These are phyloP conservation scores for Philantomba maxwellii DNA, from an alignment of 2,113 vertebrate genomes.

Conservation along the genomic window DNA sequence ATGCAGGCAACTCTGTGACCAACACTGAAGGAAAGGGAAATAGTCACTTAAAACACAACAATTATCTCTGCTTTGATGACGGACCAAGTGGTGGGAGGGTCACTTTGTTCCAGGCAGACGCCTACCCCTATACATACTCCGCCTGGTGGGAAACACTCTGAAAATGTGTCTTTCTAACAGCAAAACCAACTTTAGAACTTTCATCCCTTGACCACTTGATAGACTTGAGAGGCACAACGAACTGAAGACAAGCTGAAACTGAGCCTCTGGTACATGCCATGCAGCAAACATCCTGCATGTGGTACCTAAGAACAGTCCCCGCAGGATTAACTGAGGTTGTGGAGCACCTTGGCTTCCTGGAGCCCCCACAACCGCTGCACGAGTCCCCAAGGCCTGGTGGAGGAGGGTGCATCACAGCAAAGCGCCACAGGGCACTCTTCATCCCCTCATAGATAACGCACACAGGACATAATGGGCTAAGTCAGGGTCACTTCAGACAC, in stretches of 20 bases:
- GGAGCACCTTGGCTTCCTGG: neutral
- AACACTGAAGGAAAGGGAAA: too few relatives aligned
- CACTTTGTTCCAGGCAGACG: neutral
- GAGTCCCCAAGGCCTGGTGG: neutral
- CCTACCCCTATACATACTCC: neutral
- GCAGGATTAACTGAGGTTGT: neutral
- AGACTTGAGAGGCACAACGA: neutral
- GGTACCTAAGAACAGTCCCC: neutral
- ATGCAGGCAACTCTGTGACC: neutral
- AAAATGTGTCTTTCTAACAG: neutral
- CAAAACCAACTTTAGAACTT: neutral
- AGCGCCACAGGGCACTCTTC: neutral
- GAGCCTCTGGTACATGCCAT: too few relatives aligned
- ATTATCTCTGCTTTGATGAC: neutral
- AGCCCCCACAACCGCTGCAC: fast-evolving
- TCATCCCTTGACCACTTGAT: neutral
- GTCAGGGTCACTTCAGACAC: neutral
- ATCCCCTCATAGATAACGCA: fast-evolving
- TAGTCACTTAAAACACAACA: fast-evolving
- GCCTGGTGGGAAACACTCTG: too few relatives aligned
- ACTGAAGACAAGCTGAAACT: neutral
- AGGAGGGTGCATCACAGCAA: neutral
- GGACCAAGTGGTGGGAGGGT: neutral
- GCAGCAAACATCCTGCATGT: neutral
- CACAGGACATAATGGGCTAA: too few relatives aligned